Base-by-base conservation (phyloP, 2,888 invertebrate genomes). In the Chrysolina haemoptera region DNA sequence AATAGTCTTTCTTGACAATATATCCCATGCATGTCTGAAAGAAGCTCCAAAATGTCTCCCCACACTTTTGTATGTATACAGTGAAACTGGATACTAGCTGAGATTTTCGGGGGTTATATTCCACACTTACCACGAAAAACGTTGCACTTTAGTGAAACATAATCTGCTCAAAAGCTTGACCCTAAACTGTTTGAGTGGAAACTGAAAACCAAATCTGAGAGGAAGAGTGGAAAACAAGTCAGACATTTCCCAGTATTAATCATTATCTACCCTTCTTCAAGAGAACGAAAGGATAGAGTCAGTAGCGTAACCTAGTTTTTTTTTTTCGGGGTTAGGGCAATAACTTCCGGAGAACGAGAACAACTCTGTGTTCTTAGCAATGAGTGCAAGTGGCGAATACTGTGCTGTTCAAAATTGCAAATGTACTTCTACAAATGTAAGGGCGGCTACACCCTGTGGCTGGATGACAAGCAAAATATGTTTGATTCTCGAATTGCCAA, bases 161-260 rank as follows among this genome's bases (percentile, higher is more conserved):
- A 74, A 76, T 76, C 74, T 66, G 68, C 74, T 74, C 70, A 74
- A 73, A 74, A 74, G 74, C 70, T 74, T 76, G 76, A 74, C 76
- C 76, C 70, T 64, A 68, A 70, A 73, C 40, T 67, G 70, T 74
- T 74, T 73, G 70, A 73, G 74, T 64, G 74, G 68, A 68, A 74
- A 73, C 64, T 55, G 71, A 55, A 68, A 41, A 67, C 48, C 41
- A 53, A 67, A 55, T 53, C 53, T 40, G 55, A 9, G 53, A 63
- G 8, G 50, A 27, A 43, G 50, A 50, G 67, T 40, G 35, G 59
- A 10, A 59, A 59, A 59, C 59, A 35, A n/a, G 35, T 59, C n/a
- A n/a, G 59, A n/a, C n/a, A 8, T 50, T 16, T 18, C 6, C 10
- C 22, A n/a, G 9, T 27, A n/a, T 59, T 8, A 14, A n/a, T 27